Evolutionary conservation across 2,888 invertebrate genomes (phyloP).

Genomic region (Lithophane ornitopus): DNA sequence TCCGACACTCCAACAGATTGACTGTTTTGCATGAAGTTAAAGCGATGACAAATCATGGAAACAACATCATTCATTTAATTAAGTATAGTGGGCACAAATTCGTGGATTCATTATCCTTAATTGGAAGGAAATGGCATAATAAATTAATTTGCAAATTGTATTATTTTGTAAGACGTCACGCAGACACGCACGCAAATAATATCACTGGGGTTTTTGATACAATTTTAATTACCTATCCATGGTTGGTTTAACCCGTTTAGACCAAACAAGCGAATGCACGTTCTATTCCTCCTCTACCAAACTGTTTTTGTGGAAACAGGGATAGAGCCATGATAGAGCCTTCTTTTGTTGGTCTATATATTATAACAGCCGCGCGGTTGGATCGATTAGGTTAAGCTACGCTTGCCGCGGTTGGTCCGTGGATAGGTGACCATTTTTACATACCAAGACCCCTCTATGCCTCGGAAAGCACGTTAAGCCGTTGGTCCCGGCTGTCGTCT

Average conservation of each 20-base stretch:
- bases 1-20: too few relatives aligned
- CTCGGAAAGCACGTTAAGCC: too few relatives aligned
- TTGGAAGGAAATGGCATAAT: conserved; percentile 34
- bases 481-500: too few relatives aligned
- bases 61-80: conserved; percentile 23
- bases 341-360: too few relatives aligned
- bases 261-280: neutral
- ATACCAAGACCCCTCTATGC: too few relatives aligned
- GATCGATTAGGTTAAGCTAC: too few relatives aligned
- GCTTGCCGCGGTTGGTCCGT: too few relatives aligned
- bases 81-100: conserved; percentile 16
- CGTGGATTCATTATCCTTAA: conserved; percentile 28
- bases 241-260: neutral
- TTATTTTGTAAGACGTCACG: conserved; percentile 1
- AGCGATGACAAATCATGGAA: conserved; percentile 18
- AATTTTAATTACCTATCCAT: neutral
- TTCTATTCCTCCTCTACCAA: too few relatives aligned
- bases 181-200: conserved; percentile 6
- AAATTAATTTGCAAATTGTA: conserved; percentile 28
- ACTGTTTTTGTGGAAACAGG: too few relatives aligned
- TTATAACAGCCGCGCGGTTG: too few relatives aligned
- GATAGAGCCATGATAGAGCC: too few relatives aligned
- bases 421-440: too few relatives aligned
- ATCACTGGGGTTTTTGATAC: neutral
- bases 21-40: neutral